Evolutionary conservation across 1,140 invertebrate genomes (phyloP).

Genomic region (Lerema accius): DNA sequence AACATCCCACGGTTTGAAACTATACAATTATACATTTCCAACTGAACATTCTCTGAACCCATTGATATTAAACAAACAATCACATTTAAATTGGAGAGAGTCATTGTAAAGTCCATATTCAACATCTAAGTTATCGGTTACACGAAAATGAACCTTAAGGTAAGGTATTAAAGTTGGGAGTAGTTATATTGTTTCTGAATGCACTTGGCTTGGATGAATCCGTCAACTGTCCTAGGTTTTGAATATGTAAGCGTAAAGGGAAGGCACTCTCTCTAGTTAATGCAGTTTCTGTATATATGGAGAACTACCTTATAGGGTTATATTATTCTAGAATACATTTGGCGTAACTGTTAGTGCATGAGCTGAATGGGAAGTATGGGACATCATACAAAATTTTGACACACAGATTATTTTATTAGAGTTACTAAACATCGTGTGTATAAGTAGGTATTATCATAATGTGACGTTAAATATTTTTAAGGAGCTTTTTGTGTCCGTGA

Average conservation of each 20-base stretch:
- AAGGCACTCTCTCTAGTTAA: slow-evolving; percentile 37
- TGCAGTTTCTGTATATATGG: neutral
- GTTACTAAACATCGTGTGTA: too few species aligned
- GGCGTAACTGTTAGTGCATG: too few species aligned
- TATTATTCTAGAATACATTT: slow-evolving; percentile 10
- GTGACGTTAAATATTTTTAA: too few species aligned
- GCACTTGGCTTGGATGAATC: slow-evolving; percentile 24
- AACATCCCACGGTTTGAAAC: neutral
- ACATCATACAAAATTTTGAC: too few species aligned
- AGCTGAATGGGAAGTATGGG: too few species aligned
- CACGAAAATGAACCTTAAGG: slow-evolving; percentile 31
- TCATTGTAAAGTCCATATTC: slow-evolving; percentile 57
- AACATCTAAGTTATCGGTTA: slow-evolving; percentile 12
- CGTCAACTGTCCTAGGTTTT: slow-evolving; percentile 19
- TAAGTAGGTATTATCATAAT: too few species aligned
- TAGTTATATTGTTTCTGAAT: slow-evolving; percentile 18
- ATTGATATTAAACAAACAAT: slow-evolving; percentile 62
- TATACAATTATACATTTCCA: slow-evolving; percentile 7
- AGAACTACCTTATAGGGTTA: slow-evolving; percentile 12
- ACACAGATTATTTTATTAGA: too few species aligned
- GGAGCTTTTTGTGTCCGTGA: too few species aligned
- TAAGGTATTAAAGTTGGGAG: slow-evolving; percentile 12
- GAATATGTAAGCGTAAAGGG: slow-evolving; percentile 38
- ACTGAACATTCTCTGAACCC: slow-evolving; percentile 24
- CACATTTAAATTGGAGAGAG: slow-evolving; percentile 66